Percentiles rank a stretch among this genome's conserved stretches.
Evolutionary conservation across 2,797 vertebrate species (phyloP).

Genomic region (Cynodonichthys magdalenae): DNA sequence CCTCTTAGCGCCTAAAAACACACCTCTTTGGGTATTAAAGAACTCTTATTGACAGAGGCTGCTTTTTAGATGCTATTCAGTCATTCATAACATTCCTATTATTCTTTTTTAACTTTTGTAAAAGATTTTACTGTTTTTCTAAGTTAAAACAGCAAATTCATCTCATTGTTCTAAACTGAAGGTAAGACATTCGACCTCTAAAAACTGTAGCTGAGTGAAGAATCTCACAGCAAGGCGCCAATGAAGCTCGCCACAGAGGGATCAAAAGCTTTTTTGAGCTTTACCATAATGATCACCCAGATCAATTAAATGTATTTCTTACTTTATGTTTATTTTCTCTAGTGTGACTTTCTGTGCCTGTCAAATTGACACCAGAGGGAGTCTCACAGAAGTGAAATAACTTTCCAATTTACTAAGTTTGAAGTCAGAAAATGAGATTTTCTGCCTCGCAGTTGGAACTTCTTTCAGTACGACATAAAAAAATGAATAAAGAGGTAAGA

Average conservation of each 20-base stretch:
- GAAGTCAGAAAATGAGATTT: not conserved
- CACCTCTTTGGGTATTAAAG: constrained; percentile 35
- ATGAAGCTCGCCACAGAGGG: not conserved
- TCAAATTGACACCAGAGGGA: not conserved
- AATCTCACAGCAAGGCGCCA: not conserved
- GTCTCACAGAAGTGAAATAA: not conserved
- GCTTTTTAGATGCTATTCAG: constrained; percentile 34
- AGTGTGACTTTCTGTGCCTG: not conserved
- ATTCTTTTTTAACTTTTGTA: constrained; percentile 22
- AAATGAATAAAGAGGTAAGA: constrained; percentile 1
- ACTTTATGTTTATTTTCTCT: constrained; percentile 1
- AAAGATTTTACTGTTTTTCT: constrained; percentile 1
- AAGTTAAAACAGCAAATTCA: not conserved
- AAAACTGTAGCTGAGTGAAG: not conserved
- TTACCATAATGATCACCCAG: not conserved
- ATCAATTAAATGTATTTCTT: not conserved
- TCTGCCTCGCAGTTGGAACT: not conserved
- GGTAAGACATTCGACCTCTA: not conserved
- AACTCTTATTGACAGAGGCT: constrained; percentile 21
- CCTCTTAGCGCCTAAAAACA: constrained; percentile 18
- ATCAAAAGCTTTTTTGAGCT: not conserved
- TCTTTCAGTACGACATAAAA: constrained; percentile 2
- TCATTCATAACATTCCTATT: constrained; percentile 27
- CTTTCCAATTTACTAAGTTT: constrained; percentile 1
- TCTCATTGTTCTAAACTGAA: not conserved